Percentiles rank a stretch among this genome's conserved stretches.
These are phyloP conservation scores for Otus sunia DNA, from an alignment of 2,113 vertebrate species.

Conservation along the genomic window DNA sequence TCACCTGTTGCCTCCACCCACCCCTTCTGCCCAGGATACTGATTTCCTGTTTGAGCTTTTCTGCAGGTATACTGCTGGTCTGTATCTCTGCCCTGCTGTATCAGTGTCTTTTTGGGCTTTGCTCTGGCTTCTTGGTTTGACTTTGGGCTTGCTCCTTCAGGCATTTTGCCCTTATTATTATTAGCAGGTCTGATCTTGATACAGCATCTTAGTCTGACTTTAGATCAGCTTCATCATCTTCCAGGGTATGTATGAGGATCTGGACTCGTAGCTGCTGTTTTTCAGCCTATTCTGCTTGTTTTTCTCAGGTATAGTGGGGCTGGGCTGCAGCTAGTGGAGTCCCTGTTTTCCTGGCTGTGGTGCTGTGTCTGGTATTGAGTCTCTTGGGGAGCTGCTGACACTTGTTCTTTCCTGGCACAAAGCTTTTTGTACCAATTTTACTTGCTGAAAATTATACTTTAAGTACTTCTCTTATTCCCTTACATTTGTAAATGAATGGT, in stretches of 20 bases:
- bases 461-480: background rate
- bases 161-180: rapidly evolving
- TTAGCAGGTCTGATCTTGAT: rapidly evolving
- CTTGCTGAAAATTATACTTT: background rate
- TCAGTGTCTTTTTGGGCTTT: rapidly evolving
- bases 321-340: background rate
- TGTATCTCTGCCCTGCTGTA: rapidly evolving
- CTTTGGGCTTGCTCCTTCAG: rapidly evolving
- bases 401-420: background rate
- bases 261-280: rapidly evolving
- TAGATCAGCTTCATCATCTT: rapidly evolving
- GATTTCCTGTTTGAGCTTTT: rapidly evolving
- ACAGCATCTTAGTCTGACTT: rapidly evolving
- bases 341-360: background rate
- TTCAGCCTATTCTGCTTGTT: background rate
- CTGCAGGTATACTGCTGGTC: rapidly evolving
- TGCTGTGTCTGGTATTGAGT: background rate
- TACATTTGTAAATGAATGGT: rapidly evolving
- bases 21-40: rapidly evolving
- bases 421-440: background rate
- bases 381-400: background rate
- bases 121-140: rapidly evolving
- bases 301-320: background rate
- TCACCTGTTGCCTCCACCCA: background rate
- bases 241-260: rapidly evolving